Evolutionary conservation across 2,113 vertebrate species (phyloP).

Genomic region (Maylandia zebra): DNA sequence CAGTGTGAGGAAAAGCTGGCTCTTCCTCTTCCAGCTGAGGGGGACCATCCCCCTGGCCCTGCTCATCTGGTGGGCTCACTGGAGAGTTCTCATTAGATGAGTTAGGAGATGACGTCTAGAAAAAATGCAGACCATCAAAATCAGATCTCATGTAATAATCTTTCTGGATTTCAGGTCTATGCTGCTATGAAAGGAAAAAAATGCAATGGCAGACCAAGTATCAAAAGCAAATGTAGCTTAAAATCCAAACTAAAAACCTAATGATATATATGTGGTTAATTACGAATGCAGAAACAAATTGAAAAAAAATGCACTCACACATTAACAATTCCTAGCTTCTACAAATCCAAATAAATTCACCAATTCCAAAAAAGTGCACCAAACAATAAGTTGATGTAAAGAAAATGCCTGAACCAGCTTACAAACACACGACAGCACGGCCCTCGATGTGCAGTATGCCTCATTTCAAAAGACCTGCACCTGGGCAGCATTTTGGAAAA

Average conservation of each 20-base stretch:
- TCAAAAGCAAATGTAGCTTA: not conserved
- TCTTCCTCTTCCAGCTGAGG: constrained; percentile 97
- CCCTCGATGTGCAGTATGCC: not conserved
- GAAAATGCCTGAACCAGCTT: not conserved
- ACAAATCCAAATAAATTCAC: not conserved
- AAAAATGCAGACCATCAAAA: not conserved
- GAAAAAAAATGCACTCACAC: not conserved
- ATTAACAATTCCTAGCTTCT: not conserved
- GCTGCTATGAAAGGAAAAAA: not conserved
- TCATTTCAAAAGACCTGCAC: not conserved
- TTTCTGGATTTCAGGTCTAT: not conserved
- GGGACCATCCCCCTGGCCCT: constrained; percentile 84
- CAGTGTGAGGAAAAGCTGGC: constrained; percentile 97
- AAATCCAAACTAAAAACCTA: not conserved
- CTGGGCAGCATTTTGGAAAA: not conserved
- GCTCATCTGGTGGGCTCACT: constrained; percentile 93
- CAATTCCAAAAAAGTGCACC: not conserved
- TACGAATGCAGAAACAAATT: not conserved
- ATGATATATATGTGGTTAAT: not conserved
- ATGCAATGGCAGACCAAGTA: not conserved
- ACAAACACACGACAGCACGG: not conserved
- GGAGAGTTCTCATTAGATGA: constrained; percentile 99
- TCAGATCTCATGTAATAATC: not conserved
- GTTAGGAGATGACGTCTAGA: constrained; percentile 92
- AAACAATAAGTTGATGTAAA: not conserved